Percentiles rank a stretch among this genome's conserved stretches.
phyloP scores from a whole-genome alignment of 2,113 vertebrate species.

The Catharus minimus region DNA sequence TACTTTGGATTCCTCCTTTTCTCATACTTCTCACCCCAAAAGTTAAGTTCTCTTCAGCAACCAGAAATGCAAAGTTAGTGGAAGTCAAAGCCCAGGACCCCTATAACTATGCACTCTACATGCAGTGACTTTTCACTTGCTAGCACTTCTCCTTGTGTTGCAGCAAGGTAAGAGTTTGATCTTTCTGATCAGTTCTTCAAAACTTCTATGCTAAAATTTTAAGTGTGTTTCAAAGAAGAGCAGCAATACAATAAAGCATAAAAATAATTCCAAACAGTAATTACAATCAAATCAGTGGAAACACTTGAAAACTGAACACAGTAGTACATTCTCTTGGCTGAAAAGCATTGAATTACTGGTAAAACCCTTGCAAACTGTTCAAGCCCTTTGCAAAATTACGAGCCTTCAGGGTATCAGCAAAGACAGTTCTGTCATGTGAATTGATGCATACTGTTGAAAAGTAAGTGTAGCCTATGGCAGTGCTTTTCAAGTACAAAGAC shows the following conservation, averaged over 20 bases:
- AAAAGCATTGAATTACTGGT: neutral
- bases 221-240: neutral
- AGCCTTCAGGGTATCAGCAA: neutral
- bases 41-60: neutral
- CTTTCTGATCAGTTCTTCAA: neutral
- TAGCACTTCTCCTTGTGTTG: neutral
- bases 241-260: neutral
- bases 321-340: neutral
- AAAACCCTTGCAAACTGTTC: neutral
- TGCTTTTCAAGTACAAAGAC: neutral
- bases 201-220: neutral
- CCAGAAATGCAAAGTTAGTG: neutral
- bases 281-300: neutral
- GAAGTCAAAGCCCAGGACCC: neutral
- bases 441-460: neutral
- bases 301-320: neutral
- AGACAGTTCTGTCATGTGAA: neutral
- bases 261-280: neutral
- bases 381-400: neutral
- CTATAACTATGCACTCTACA: neutral
- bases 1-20: neutral
- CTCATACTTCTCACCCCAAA: neutral
- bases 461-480: neutral
- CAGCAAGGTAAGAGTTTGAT: neutral
- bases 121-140: neutral